A percentile compares a stretch with the other conserved stretches of the same genome.
phyloP scores from a whole-genome alignment of 2,797 vertebrate species.

The Epinephelus coioides region DNA sequence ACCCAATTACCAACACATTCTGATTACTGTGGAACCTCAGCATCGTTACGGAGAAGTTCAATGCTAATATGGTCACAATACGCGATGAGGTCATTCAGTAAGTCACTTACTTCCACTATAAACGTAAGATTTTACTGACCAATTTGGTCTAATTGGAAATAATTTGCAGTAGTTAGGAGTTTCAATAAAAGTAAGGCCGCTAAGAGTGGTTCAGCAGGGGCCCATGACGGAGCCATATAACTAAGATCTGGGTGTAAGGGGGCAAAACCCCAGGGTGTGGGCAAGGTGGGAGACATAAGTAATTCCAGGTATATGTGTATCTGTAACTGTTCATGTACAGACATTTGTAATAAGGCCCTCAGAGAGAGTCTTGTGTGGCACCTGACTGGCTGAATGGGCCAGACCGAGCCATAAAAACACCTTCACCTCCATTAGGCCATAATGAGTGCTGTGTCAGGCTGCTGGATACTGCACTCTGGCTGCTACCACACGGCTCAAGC shows the following conservation, averaged over 20 bases:
- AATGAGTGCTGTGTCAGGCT: constrained; percentile 76
- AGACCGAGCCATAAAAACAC: constrained; percentile 78
- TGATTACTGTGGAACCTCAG: constrained; percentile 47
- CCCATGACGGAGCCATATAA: constrained; percentile 28
- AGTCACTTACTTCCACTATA: constrained; percentile 57
- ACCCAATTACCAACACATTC: constrained; percentile 66
- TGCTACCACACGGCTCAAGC: constrained; percentile 58
- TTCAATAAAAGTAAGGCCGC: constrained; percentile 64
- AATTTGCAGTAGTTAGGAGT: constrained; percentile 71
- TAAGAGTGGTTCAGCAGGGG: constrained; percentile 28
- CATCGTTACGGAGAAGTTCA: constrained; percentile 39
- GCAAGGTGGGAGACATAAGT: constrained; percentile 50
- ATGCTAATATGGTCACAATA: constrained; percentile 46
- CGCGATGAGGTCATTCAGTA: constrained; percentile 41
- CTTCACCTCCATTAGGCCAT: constrained; percentile 78
- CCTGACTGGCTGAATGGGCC: constrained; percentile 60
- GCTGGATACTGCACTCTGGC: constrained; percentile 53
- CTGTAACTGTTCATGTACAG: constrained; percentile 42
- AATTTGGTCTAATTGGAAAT: constrained; percentile 80
- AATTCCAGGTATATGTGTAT: constrained; percentile 46
- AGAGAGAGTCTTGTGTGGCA: constrained; percentile 65
- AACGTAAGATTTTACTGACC: constrained; percentile 69
- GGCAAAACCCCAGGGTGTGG: constrained; percentile 32
- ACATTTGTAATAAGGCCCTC: constrained; percentile 63
- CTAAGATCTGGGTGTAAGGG: constrained; percentile 20